phyloP scores from a whole-genome alignment of 2,888 invertebrate genomes.

The Girardia tigrina region DNA sequence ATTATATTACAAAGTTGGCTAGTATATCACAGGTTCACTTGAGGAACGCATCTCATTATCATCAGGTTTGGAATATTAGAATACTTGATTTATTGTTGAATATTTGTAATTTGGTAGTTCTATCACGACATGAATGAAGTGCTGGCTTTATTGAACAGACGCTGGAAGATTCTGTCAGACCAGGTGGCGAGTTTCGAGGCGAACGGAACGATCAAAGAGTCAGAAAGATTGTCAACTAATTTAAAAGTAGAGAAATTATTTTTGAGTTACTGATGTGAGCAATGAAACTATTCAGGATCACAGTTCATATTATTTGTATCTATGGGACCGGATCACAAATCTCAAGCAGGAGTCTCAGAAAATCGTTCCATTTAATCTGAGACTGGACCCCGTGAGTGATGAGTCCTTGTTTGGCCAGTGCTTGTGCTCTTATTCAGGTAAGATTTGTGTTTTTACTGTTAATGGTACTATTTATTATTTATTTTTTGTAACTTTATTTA shows the following conservation, averaged over 20 bases:
- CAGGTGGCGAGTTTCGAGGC: neutral
- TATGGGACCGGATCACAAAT: neutral
- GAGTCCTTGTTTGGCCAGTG: neutral
- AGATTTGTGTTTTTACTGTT: too few relatives aligned
- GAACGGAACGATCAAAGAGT: conserved; percentile 15
- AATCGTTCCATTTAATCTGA: neutral
- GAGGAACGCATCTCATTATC: neutral
- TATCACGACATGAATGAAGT: conserved; percentile 25
- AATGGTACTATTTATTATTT: too few relatives aligned
- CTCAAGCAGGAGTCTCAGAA: neutral
- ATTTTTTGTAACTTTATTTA: too few relatives aligned
- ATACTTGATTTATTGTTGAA: too few relatives aligned
- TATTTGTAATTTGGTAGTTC: neutral
- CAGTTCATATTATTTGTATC: neutral
- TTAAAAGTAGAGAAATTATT: neutral
- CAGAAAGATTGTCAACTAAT: neutral
- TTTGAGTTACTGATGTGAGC: neutral
- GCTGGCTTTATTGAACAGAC: conserved; percentile 12
- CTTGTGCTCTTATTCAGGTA: neutral
- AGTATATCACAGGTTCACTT: neutral
- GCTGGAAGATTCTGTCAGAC: neutral
- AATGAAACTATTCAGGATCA: conserved; percentile 8
- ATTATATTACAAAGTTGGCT: neutral
- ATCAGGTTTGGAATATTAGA: too few relatives aligned
- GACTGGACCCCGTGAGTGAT: neutral